These are phyloP conservation scores for Pogonophryne albipinna DNA, from an alignment of 2,797 vertebrate genomes.

Conservation along the genomic window DNA sequence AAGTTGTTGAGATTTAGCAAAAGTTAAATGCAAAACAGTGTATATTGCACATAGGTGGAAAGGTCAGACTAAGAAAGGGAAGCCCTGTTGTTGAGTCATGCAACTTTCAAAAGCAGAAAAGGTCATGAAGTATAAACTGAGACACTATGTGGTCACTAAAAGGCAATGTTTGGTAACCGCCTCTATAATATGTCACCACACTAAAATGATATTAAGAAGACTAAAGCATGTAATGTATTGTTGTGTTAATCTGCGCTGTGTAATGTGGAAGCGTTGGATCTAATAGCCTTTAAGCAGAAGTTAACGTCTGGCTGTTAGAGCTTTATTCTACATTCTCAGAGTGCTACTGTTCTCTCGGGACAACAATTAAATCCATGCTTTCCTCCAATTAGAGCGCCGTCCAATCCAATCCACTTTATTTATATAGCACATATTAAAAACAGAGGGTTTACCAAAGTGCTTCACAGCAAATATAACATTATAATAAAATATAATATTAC, in stretches of 20 bases:
- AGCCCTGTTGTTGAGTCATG: constrained; percentile 7
- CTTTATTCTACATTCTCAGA: constrained; percentile 10
- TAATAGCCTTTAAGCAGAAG: constrained; percentile 57
- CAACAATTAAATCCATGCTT: constrained; percentile 17
- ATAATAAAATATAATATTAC: too few species aligned
- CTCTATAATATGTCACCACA: too few species aligned
- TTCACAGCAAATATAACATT: too few species aligned
- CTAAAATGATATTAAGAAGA: background rate
- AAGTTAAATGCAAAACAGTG: too few species aligned
- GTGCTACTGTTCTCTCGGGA: background rate
- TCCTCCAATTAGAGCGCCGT: background rate
- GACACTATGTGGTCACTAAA: background rate
- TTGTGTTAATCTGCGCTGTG: constrained; percentile 39
- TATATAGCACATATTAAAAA: too few species aligned
- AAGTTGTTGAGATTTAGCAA: too few species aligned
- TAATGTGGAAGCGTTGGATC: constrained; percentile 35
- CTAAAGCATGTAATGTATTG: constrained; percentile 13
- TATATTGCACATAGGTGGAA: constrained; percentile 14
- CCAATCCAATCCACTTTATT: background rate
- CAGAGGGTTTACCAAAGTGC: too few species aligned
- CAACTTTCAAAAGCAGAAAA: constrained; percentile 32
- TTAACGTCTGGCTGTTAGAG: constrained; percentile 31
- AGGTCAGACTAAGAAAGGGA: constrained; percentile 44
- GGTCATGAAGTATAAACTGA: constrained; percentile 11
- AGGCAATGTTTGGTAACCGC: too few species aligned